These are phyloP conservation scores for Coptodon bakossiorum DNA, from an alignment of 2,113 vertebrate genomes.

Conservation along the genomic window DNA sequence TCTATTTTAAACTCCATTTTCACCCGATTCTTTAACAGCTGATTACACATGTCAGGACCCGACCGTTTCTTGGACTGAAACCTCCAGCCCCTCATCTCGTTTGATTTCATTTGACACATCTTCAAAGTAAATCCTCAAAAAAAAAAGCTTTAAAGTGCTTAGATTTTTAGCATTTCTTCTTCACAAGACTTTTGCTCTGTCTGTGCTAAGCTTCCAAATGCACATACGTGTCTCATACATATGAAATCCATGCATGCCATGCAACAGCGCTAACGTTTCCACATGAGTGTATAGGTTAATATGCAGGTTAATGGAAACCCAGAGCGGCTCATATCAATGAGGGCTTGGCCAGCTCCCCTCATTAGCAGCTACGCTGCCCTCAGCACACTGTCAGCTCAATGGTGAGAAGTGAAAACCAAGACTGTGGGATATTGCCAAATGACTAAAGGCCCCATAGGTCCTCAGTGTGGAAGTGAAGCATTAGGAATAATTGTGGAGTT, in stretches of 20 bases:
- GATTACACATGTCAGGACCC: slow-evolving; percentile 20
- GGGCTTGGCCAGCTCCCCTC: neutral
- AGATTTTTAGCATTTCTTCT: neutral
- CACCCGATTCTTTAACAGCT: slow-evolving; percentile 7
- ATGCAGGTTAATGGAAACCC: neutral
- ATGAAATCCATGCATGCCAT: neutral
- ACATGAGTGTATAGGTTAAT: neutral
- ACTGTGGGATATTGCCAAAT: slow-evolving; percentile 12
- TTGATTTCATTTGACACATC: neutral
- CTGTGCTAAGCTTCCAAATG: neutral
- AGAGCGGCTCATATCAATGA: slow-evolving; percentile 5
- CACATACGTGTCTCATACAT: neutral
- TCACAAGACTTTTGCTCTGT: neutral
- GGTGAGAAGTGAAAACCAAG: slow-evolving; percentile 28
- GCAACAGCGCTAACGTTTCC: neutral
- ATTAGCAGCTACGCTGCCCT: slow-evolving; percentile 30
- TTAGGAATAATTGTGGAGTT: slow-evolving; percentile 5
- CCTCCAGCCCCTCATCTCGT: neutral
- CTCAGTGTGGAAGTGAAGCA: neutral
- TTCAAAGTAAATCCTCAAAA: neutral
- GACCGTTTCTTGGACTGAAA: neutral
- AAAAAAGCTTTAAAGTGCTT: neutral
- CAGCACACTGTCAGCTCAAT: slow-evolving; percentile 45
- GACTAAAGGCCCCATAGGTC: slow-evolving; percentile 12
- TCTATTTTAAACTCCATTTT: slow-evolving; percentile 36